Conservation (phyloP, 2,113 vertebrate species). For the Eleginops maclovinus region DNA sequence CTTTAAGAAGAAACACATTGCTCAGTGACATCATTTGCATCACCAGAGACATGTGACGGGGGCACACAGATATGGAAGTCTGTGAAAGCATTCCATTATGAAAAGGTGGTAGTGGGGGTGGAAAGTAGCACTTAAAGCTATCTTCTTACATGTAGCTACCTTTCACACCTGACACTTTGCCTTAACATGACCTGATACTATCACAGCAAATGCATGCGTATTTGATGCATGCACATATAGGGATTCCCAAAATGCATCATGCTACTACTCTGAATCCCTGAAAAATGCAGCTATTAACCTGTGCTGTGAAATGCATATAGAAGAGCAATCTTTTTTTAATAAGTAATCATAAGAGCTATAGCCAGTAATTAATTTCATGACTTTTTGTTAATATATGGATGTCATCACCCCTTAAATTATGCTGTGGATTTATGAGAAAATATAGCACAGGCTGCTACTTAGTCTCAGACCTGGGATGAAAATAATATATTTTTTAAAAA, state of each 20-base stretch:
- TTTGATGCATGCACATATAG: neutral
- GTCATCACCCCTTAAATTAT: neutral
- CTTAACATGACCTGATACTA: neutral
- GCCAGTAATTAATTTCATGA: constrained; percentile 1
- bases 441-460: neutral
- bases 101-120: neutral
- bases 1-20: neutral
- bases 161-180: neutral
- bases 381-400: neutral
- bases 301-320: neutral
- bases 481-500: no score
- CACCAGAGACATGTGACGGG: neutral
- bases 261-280: neutral
- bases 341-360: neutral
- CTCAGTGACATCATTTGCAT: constrained; percentile 19
- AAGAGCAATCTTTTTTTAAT: neutral
- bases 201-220: neutral
- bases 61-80: neutral
- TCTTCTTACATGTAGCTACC: neutral
- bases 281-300: no score
- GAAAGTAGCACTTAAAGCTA: constrained; percentile 21
- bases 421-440: neutral
- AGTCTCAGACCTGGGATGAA: neutral
- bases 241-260: neutral
- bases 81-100: neutral